A percentile compares a stretch with the other conserved stretches of the same genome.
Evolutionary conservation across 2,888 invertebrate genomes (phyloP).

Genomic region (Hirtodrosophila trivittata): DNA sequence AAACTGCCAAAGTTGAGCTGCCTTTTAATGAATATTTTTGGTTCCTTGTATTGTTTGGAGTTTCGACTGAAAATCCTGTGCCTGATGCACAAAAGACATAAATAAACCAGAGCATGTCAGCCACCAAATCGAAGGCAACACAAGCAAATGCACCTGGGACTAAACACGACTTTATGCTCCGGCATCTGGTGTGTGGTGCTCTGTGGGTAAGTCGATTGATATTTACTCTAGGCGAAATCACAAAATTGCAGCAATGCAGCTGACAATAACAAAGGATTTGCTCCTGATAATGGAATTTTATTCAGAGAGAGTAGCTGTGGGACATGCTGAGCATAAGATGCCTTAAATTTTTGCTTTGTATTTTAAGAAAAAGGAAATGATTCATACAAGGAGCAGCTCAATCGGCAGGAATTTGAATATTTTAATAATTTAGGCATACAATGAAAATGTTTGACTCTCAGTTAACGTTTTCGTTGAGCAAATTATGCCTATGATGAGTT

Average conservation of each 20-base stretch:
- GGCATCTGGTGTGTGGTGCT: background rate
- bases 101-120: slow-evolving; percentile 38
- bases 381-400: too few relatives aligned
- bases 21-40: slow-evolving; percentile 59
- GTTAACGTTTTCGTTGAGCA: too few relatives aligned
- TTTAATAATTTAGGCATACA: too few relatives aligned
- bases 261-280: slow-evolving; percentile 6
- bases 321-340: background rate
- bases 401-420: too few relatives aligned
- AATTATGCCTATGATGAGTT: too few relatives aligned
- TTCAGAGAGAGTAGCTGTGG: slow-evolving; percentile 6
- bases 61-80: slow-evolving; percentile 3
- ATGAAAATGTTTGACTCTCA: too few relatives aligned
- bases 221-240: slow-evolving; percentile 5
- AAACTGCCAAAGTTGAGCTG: slow-evolving; percentile 64
- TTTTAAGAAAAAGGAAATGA: slow-evolving; percentile 23
- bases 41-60: slow-evolving; percentile 24
- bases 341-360: slow-evolving; percentile 1
- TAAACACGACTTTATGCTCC: slow-evolving; percentile 19
- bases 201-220: slow-evolving; percentile 14
- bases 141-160: slow-evolving; percentile 25
- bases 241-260: slow-evolving; percentile 7
- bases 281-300: slow-evolving; percentile 4
- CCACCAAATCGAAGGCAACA: slow-evolving; percentile 13
- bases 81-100: slow-evolving; percentile 22